Evolutionary conservation across 2,797 vertebrate genomes (phyloP).

Genomic region (Carapus acus): DNA sequence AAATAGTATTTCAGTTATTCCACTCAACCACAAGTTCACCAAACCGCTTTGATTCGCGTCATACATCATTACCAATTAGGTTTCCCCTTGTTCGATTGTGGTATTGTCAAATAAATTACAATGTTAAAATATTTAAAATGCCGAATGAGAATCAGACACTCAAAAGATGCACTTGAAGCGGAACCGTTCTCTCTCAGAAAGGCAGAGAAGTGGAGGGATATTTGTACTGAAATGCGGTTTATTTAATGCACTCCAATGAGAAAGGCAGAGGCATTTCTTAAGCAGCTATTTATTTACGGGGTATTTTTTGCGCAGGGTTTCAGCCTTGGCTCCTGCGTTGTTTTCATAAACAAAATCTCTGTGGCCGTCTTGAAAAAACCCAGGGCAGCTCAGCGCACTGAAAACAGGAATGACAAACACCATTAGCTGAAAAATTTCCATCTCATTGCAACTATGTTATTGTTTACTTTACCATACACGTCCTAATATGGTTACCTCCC

Average conservation of each 20-base stretch:
- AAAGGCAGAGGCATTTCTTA: constrained; percentile 62
- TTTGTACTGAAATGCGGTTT: constrained; percentile 48
- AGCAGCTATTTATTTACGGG: constrained; percentile 68
- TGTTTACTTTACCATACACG: constrained; percentile 95
- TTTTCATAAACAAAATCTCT: constrained; percentile 72
- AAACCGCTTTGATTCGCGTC: constrained; percentile 24
- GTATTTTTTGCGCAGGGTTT: constrained; percentile 56
- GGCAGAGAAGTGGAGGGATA: constrained; percentile 22
- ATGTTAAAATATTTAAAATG: constrained; percentile 31
- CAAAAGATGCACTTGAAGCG: constrained; percentile 23
- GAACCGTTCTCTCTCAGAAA: constrained; percentile 20
- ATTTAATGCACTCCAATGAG: constrained; percentile 64
- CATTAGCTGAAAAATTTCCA: constrained; percentile 85
- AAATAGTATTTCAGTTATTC: constrained; percentile 33
- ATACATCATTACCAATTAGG: constrained; percentile 22
- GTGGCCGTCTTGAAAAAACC: constrained; percentile 67
- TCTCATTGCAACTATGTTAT: constrained; percentile 95
- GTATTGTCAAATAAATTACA: constrained; percentile 24
- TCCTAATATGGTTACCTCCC: constrained; percentile 98
- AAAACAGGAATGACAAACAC: constrained; percentile 86
- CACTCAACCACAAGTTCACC: constrained; percentile 20
- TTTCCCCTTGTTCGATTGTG: constrained; percentile 14
- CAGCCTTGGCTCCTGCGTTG: constrained; percentile 69
- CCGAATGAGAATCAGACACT: constrained; percentile 26
- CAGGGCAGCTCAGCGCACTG: constrained; percentile 63